Conservation (phyloP, 2,888 invertebrate genomes). For the Mythimna ferrago region DNA sequence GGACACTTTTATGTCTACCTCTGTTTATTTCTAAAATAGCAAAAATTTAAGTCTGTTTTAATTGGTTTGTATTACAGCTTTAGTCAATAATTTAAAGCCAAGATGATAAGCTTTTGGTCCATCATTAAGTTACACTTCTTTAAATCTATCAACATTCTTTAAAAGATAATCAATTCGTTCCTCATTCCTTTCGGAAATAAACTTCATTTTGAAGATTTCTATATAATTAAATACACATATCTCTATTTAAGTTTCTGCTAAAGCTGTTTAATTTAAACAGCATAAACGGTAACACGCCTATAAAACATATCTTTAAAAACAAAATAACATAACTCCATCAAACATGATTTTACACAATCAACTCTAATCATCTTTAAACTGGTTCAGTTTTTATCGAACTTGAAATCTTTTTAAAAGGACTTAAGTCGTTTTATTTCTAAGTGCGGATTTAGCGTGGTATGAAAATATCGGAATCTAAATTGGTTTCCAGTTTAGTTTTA, state of each 20-base stretch:
- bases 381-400: neutral
- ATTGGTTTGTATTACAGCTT: neutral
- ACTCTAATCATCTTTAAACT: neutral
- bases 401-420: neutral
- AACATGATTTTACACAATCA: neutral
- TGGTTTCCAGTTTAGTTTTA: slow-evolving; percentile 34
- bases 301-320: slow-evolving; percentile 11
- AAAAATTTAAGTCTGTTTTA: too few relatives aligned
- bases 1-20: neutral
- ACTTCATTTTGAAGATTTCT: slow-evolving; percentile 18
- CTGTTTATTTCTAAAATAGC: neutral
- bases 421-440: neutral
- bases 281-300: slow-evolving; percentile 39
- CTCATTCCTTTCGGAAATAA: slow-evolving; percentile 20
- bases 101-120: neutral
- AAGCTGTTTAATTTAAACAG: slow-evolving; percentile 29
- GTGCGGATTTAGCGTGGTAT: slow-evolving; percentile 3
- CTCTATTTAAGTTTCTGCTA: slow-evolving; percentile 18
- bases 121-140: neutral
- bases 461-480: slow-evolving; percentile 40
- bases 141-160: neutral
- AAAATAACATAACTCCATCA: slow-evolving; percentile 16
- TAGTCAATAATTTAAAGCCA: neutral
- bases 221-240: slow-evolving; percentile 46
- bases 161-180: slow-evolving; percentile 4